Evolutionary conservation across 2,113 vertebrate genomes (phyloP).

Genomic region (Electrona antarctica): DNA sequence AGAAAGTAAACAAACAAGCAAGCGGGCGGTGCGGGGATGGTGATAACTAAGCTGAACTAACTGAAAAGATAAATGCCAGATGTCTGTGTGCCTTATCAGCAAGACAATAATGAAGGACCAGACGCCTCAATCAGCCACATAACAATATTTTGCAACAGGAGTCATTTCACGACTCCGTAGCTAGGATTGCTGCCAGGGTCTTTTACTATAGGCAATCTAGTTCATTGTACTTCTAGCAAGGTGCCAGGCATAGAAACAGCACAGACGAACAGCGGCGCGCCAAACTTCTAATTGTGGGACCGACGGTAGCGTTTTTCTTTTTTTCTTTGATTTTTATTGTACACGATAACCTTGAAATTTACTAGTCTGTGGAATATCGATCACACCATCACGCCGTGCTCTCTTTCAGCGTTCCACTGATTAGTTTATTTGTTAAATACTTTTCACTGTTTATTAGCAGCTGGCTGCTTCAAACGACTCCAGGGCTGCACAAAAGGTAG

Average conservation of each 20-base stretch:
- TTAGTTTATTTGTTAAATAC: conserved; percentile 11
- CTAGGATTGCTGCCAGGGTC: conserved; percentile 32
- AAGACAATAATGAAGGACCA: conserved; percentile 43
- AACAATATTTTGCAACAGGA: conserved; percentile 40
- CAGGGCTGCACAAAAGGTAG: neutral
- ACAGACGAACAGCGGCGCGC: conserved; percentile 26
- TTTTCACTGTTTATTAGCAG: conserved; percentile 20
- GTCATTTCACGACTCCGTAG: conserved; percentile 19
- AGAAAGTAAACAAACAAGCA: conserved; percentile 34
- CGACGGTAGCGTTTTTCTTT: neutral
- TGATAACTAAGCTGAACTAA: conserved; percentile 28
- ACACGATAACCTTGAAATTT: conserved; percentile 53
- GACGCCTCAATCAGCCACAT: conserved; percentile 40
- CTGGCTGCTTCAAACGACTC: conserved; percentile 19
- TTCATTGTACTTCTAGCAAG: conserved; percentile 16
- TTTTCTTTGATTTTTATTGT: conserved; percentile 43
- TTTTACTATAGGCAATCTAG: conserved; percentile 40
- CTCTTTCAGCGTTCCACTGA: neutral
- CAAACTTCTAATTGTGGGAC: conserved; percentile 14
- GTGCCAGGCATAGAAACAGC: neutral
- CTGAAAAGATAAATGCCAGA: conserved; percentile 55
- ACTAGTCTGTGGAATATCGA: conserved; percentile 46
- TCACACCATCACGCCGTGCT: conserved; percentile 33
- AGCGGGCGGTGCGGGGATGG: neutral
- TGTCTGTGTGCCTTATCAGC: conserved; percentile 48